These are phyloP conservation scores for Polia nebulosa DNA, from an alignment of 2,888 invertebrate genomes.

Conservation along the genomic window DNA sequence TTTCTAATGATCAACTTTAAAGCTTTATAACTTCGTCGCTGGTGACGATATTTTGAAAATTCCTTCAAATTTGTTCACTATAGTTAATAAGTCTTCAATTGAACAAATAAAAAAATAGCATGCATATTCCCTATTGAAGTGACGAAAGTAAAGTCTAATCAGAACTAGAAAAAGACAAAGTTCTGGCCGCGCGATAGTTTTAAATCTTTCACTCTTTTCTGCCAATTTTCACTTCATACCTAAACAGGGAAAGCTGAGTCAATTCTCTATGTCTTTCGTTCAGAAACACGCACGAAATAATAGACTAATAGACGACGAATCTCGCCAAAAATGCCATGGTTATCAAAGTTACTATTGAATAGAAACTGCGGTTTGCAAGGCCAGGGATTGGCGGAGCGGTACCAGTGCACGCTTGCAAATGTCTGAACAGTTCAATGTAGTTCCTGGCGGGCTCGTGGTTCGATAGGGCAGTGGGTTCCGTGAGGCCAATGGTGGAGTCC, in stretches of 20 bases:
- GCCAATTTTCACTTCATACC: neutral
- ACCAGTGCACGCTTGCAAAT: conserved; percentile 82
- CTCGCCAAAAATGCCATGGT: conserved; percentile 73
- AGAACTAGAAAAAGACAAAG: neutral
- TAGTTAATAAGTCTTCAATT: too few relatives aligned
- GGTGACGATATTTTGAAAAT: too few relatives aligned
- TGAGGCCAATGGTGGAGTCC: conserved; percentile 91
- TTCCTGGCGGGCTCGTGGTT: conserved; percentile 86
- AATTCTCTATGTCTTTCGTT: conserved; percentile 16
- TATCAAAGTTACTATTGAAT: conserved; percentile 75
- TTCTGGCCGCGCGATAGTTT: neutral
- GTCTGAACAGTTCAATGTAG: conserved; percentile 90
- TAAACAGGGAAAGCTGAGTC: neutral
- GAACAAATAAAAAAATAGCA: too few relatives aligned
- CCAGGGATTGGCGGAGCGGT: conserved; percentile 70
- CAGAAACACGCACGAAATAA: conserved; percentile 33
- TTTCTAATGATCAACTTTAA: too few relatives aligned
- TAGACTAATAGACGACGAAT: conserved; percentile 70
- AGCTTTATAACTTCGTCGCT: too few relatives aligned
- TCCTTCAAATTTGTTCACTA: too few relatives aligned
- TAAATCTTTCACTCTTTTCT: neutral
- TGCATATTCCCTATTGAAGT: too few relatives aligned
- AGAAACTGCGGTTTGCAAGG: conserved; percentile 69
- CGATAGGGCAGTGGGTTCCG: conserved; percentile 80
- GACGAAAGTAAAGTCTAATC: too few relatives aligned